phyloP scores from a whole-genome alignment of 1,140 invertebrate genomes.

The Pseudomyrmex gracilis region DNA sequence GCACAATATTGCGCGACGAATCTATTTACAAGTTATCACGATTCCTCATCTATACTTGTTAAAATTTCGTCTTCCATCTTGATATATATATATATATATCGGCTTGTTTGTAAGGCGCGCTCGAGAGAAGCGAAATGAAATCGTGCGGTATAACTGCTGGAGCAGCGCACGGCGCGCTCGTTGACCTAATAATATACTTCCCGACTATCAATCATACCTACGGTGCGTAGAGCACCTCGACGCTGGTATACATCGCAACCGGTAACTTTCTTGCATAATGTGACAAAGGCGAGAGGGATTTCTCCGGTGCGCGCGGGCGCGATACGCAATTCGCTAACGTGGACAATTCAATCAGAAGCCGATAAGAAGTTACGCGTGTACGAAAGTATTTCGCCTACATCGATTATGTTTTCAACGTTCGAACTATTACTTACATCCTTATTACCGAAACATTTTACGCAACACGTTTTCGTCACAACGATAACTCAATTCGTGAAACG shows the following conservation, averaged over 20 bases:
- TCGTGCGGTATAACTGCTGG: constrained; percentile 19
- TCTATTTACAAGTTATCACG: constrained; percentile 34
- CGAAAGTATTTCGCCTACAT: constrained; percentile 36
- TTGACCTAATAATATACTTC: constrained; percentile 61
- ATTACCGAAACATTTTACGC: neutral
- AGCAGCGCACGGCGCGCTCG: constrained; percentile 7
- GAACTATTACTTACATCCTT: constrained; percentile 12
- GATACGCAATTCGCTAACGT: constrained; percentile 60
- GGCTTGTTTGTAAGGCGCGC: constrained; percentile 13
- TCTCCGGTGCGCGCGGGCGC: constrained; percentile 43
- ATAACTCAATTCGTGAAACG: neutral
- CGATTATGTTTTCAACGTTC: constrained; percentile 27
- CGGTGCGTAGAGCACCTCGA: constrained; percentile 34
- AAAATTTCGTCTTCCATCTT: constrained; percentile 3
- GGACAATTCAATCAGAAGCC: constrained; percentile 67
- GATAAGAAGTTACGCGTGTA: constrained; percentile 45
- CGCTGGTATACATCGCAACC: constrained; percentile 49
- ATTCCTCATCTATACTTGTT: constrained; percentile 31
- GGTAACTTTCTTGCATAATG: constrained; percentile 67
- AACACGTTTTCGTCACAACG: neutral
- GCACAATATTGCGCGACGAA: constrained; percentile 26
- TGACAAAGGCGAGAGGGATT: constrained; percentile 57
- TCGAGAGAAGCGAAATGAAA: constrained; percentile 47
- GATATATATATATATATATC: no score
- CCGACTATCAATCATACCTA: constrained; percentile 59